Evolutionary conservation across 2,113 vertebrate genomes (phyloP).

Genomic region (Hyperoodon ampullatus): DNA sequence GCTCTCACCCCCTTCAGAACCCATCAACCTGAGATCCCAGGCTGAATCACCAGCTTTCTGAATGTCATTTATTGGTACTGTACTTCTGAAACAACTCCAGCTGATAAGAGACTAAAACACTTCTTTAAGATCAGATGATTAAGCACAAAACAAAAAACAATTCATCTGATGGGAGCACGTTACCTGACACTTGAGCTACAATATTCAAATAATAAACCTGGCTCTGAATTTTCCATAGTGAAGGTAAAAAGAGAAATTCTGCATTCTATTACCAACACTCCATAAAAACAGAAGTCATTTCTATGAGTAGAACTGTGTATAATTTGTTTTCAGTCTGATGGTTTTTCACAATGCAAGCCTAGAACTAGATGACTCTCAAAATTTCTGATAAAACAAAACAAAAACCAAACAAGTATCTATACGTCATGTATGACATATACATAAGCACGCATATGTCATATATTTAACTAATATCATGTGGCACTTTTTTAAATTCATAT

Average conservation of each 20-base stretch:
- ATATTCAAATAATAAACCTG: conserved; percentile 29
- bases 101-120: background rate
- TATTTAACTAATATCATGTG: background rate
- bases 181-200: background rate
- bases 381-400: conserved; percentile 44
- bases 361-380: conserved; percentile 12
- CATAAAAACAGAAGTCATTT: conserved; percentile 13
- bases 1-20: background rate
- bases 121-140: background rate
- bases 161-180: background rate
- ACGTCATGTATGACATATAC: background rate
- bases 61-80: background rate
- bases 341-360: conserved; percentile 23
- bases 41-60: background rate
- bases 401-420: conserved; percentile 9
- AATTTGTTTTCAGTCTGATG: background rate
- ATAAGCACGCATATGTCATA: background rate
- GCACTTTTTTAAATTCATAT: background rate
- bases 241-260: conserved; percentile 11
- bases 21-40: background rate
- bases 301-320: background rate
- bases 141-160: conserved; percentile 23
- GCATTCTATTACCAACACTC: background rate
- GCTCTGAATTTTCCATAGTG: conserved; percentile 19
- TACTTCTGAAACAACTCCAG: background rate